phyloP scores from a whole-genome alignment of 1,140 invertebrate genomes.

The Anastrepha obliqua region DNA sequence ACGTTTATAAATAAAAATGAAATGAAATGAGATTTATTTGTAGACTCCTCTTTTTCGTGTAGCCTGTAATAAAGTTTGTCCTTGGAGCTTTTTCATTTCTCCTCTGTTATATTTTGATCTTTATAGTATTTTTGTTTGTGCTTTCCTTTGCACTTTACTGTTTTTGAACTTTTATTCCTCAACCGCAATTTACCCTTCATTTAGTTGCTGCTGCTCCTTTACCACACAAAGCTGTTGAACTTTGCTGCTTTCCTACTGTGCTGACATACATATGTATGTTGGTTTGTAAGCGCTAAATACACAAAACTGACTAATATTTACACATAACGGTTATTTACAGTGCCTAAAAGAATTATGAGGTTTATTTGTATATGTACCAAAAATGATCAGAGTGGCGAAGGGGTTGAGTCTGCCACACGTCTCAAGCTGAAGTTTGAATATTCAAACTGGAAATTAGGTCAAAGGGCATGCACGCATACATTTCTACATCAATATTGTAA shows the following conservation, averaged over 20 bases:
- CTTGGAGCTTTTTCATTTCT: neutral
- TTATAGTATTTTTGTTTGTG: neutral
- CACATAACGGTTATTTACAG: too few relatives aligned
- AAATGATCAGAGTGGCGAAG: too few relatives aligned
- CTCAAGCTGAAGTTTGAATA: too few relatives aligned
- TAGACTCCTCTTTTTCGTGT: neutral
- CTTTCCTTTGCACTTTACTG: neutral
- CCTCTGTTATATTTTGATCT: neutral
- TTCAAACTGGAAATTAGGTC: too few relatives aligned
- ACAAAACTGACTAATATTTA: too few relatives aligned
- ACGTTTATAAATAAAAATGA: neutral
- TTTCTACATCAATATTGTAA: too few relatives aligned
- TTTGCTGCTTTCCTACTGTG: neutral
- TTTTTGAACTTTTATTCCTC: neutral
- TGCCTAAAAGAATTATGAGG: too few relatives aligned
- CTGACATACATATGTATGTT: too few relatives aligned
- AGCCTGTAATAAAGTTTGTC: constrained; percentile 14
- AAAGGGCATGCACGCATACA: too few relatives aligned
- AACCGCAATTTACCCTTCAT: neutral
- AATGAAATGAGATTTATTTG: neutral
- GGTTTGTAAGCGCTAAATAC: neutral
- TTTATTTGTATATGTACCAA: too few relatives aligned
- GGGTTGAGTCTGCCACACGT: too few relatives aligned
- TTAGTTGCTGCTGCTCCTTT: neutral
- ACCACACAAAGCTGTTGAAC: neutral